Conservation (phyloP, 1,140 invertebrate genomes). For the Tribolium madens region DNA sequence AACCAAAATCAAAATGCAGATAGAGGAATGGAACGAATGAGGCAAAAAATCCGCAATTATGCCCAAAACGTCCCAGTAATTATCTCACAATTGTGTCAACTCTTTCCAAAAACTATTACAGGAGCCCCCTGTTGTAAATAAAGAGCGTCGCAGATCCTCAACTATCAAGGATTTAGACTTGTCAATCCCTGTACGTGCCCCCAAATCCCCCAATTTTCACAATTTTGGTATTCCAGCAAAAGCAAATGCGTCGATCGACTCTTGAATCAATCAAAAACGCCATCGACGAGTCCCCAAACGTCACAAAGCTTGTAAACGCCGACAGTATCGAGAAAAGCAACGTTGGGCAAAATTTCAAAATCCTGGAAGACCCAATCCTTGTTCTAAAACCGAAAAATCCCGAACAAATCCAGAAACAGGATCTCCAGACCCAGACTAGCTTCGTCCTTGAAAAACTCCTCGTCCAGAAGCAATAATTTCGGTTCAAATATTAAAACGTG, state of each 20-base stretch:
- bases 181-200: neutral
- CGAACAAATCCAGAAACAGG: neutral
- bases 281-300: neutral
- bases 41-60: neutral
- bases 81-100: neutral
- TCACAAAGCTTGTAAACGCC: neutral
- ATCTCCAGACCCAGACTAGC: constrained; percentile 8
- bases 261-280: constrained; percentile 15
- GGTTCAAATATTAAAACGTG: constrained; percentile 46
- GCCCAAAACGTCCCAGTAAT: neutral
- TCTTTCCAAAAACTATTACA: neutral
- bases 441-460: neutral
- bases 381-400: neutral
- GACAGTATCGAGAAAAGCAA: constrained; percentile 7
- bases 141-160: neutral
- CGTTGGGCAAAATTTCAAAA: neutral
- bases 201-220: neutral
- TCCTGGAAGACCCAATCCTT: neutral
- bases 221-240: neutral
- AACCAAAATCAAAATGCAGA: neutral
- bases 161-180: neutral
- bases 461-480: constrained; percentile 12
- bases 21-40: neutral
- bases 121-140: neutral
- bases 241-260: neutral